These are phyloP conservation scores for Vanacampus margaritifer DNA, from an alignment of 2,113 vertebrate genomes.

Conservation along the genomic window DNA sequence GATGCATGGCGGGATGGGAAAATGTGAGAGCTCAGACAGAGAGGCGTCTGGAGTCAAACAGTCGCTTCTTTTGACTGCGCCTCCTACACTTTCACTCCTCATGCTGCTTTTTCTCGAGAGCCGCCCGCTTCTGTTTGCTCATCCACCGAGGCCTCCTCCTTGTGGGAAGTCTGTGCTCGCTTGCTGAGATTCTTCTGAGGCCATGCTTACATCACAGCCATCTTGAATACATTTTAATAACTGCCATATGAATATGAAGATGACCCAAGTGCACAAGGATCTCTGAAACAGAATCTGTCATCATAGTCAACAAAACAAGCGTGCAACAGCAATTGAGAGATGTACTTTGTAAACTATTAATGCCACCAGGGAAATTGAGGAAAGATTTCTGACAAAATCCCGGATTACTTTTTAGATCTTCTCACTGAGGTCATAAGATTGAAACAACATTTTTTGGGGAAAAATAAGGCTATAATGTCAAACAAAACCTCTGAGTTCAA, in stretches of 20 bases:
- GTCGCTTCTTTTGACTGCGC: conserved; percentile 4
- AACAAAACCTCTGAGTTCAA: too few species aligned
- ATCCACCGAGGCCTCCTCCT: conserved; percentile 29
- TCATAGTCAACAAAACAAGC: neutral
- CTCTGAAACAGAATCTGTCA: neutral
- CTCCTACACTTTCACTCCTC: conserved; percentile 3
- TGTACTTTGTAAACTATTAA: neutral
- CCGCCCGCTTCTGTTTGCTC: conserved; percentile 38
- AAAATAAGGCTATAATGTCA: too few species aligned
- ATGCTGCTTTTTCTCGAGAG: neutral
- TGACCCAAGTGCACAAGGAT: neutral
- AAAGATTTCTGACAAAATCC: too few species aligned
- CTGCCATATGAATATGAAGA: neutral
- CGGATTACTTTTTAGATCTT: too few species aligned
- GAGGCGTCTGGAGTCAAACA: conserved; percentile 19
- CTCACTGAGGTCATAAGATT: too few species aligned
- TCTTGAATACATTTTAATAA: conserved; percentile 1
- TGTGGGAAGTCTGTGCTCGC: conserved; percentile 23
- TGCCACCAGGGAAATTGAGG: neutral
- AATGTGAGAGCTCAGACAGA: conserved; percentile 23
- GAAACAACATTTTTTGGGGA: too few species aligned
- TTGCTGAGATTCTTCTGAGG: neutral
- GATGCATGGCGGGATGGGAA: conserved; percentile 23
- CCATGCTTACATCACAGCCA: neutral
- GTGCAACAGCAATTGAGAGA: neutral